Percentiles rank a stretch among this genome's conserved stretches.
Evolutionary conservation across 2,113 vertebrate species (phyloP).

Genomic region (Calidris pugnax): DNA sequence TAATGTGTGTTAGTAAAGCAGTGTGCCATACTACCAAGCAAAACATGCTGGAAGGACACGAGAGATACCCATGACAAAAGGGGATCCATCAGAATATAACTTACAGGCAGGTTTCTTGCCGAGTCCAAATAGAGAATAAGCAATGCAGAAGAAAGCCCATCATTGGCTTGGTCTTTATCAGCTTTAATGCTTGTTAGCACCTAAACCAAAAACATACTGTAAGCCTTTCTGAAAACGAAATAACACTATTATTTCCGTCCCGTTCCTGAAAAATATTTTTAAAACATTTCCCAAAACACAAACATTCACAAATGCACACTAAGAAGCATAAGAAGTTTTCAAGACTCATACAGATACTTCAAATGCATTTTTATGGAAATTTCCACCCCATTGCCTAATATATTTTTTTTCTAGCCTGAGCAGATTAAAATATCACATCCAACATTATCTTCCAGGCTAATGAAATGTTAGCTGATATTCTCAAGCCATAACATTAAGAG

Average conservation of each 20-base stretch:
- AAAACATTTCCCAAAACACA: neutral
- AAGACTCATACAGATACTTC: neutral
- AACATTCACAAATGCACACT: neutral
- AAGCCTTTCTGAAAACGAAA: neutral
- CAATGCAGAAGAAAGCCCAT: conserved; percentile 90
- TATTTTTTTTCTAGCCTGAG: neutral
- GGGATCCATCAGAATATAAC: conserved; percentile 26
- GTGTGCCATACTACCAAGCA: conserved; percentile 49
- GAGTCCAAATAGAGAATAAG: conserved; percentile 95
- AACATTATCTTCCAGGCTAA: neutral
- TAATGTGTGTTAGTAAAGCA: conserved; percentile 40
- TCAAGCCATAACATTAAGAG: neutral
- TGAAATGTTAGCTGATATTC: neutral
- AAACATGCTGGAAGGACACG: neutral
- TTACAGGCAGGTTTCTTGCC: conserved; percentile 92
- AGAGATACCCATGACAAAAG: neutral
- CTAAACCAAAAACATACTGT: conserved; percentile 61
- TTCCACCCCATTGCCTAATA: neutral
- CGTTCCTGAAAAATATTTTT: neutral
- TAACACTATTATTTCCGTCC: neutral
- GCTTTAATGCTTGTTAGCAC: conserved; percentile 86
- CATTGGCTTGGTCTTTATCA: conserved; percentile 84
- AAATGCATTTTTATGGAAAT: neutral
- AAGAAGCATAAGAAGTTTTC: neutral
- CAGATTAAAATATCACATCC: neutral